These are phyloP conservation scores for Anastrepha obliqua DNA, from an alignment of 1,140 invertebrate genomes.

Conservation along the genomic window DNA sequence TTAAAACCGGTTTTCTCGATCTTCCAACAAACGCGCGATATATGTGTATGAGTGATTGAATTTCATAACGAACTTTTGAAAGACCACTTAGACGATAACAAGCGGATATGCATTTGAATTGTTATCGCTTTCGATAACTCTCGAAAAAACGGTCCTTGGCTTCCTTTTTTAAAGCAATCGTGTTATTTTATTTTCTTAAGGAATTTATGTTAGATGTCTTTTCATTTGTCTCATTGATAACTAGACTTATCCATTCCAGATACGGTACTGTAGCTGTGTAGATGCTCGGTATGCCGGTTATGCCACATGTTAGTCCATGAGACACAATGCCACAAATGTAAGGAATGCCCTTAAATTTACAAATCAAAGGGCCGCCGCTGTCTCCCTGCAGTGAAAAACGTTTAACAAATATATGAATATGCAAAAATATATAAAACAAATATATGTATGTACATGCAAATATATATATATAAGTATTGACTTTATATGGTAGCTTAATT, in stretches of 20 bases:
- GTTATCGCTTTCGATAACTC: conserved; percentile 18
- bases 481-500: neutral
- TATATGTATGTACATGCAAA: too few relatives aligned
- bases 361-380: conserved; percentile 71
- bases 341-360: conserved; percentile 62
- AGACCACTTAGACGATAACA: neutral
- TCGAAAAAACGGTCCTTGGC: neutral
- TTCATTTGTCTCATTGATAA: conserved; percentile 49
- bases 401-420: neutral
- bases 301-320: conserved; percentile 69
- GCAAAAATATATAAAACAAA: neutral
- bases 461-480: too few relatives aligned
- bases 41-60: neutral
- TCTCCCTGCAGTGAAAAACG: conserved; percentile 64
- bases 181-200: neutral
- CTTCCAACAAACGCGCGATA: too few relatives aligned
- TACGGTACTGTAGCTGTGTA: conserved; percentile 69
- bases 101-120: too few relatives aligned
- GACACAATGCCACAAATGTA: conserved; percentile 70
- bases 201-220: neutral
- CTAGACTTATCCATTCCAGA: conserved; percentile 65
- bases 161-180: neutral
- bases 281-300: conserved; percentile 68
- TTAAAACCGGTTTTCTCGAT: too few relatives aligned
- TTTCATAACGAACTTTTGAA: too few relatives aligned